phyloP scores from a whole-genome alignment of 2,888 invertebrate genomes.

The Athalia rosae region DNA sequence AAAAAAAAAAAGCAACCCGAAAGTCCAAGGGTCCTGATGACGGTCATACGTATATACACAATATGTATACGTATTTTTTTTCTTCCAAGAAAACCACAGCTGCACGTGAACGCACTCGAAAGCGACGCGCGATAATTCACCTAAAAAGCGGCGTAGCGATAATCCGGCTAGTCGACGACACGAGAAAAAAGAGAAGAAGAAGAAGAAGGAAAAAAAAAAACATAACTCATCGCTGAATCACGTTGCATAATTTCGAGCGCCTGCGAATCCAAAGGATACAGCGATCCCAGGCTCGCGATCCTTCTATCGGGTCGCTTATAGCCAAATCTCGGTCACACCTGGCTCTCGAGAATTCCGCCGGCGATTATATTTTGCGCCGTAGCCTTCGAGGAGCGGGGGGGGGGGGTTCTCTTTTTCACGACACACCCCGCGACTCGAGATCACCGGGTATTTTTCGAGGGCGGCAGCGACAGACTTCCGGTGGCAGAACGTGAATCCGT shows the following conservation, averaged over 20 bases:
- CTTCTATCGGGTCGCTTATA: not conserved
- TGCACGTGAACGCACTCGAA: not conserved
- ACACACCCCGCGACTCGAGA: not conserved
- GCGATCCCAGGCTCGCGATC: too few relatives aligned
- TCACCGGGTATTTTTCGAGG: conserved; percentile 20
- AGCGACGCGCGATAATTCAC: not conserved
- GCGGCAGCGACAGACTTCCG: conserved; percentile 35
- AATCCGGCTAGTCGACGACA: not conserved
- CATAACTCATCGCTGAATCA: too few relatives aligned
- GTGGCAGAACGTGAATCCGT: conserved; percentile 55
- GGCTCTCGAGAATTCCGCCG: not conserved
- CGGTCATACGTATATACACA: too few relatives aligned
- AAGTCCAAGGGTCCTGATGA: not conserved
- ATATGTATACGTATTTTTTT: too few relatives aligned
- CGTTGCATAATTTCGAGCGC: too few relatives aligned
- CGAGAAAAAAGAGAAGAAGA: too few relatives aligned
- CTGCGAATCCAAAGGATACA: too few relatives aligned
- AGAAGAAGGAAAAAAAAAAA: too few relatives aligned
- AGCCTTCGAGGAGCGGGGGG: too few relatives aligned
- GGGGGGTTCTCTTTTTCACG: not conserved
- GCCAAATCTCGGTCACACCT: not conserved
- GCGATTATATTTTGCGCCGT: not conserved
- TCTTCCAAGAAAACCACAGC: not conserved
- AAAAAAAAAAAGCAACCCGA: conserved; percentile 11
- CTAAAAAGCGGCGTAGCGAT: not conserved